A percentile compares a stretch with the other conserved stretches of the same genome.
Evolutionary conservation across 2,797 vertebrate genomes (phyloP).

Genomic region (Gambelia wislizenii): DNA sequence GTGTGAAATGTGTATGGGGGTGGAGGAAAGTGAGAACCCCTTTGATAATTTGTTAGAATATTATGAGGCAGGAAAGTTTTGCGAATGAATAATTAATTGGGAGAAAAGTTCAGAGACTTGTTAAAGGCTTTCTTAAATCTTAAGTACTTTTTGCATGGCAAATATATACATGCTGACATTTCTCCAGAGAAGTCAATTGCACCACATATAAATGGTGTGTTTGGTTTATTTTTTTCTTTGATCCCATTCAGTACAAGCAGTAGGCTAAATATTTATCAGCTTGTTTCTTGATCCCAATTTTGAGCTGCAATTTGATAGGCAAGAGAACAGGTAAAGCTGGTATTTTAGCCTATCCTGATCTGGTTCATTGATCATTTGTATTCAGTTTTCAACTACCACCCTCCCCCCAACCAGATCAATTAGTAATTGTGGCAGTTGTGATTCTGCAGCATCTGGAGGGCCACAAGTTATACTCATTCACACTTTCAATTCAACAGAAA

Average conservation of each 20-base stretch:
- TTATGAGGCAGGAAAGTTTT: constrained; percentile 64
- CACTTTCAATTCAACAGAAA: not conserved
- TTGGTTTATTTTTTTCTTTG: constrained; percentile 66
- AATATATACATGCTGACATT: constrained; percentile 71
- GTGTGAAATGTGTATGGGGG: constrained; percentile 19
- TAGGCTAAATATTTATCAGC: constrained; percentile 66
- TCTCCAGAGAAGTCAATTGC: constrained; percentile 70
- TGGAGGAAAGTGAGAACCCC: constrained; percentile 47
- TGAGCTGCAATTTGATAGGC: constrained; percentile 16
- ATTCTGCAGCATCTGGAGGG: not conserved
- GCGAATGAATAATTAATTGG: constrained; percentile 80
- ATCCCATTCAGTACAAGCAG: constrained; percentile 54
- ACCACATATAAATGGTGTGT: constrained; percentile 57
- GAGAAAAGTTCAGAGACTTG: constrained; percentile 77
- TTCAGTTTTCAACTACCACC: not conserved
- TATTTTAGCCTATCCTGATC: constrained; percentile 42
- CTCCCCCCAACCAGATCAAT: not conserved
- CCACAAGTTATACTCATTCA: not conserved
- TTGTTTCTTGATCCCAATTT: constrained; percentile 50
- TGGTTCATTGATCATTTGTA: constrained; percentile 15
- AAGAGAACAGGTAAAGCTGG: constrained; percentile 29
- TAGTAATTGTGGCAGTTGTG: not conserved
- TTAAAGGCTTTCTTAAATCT: constrained; percentile 79
- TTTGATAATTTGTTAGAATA: constrained; percentile 63
- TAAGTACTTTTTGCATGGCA: constrained; percentile 69